Evolutionary conservation across 2,797 vertebrate species (phyloP).

Genomic region (Oreochromis mossambicus): DNA sequence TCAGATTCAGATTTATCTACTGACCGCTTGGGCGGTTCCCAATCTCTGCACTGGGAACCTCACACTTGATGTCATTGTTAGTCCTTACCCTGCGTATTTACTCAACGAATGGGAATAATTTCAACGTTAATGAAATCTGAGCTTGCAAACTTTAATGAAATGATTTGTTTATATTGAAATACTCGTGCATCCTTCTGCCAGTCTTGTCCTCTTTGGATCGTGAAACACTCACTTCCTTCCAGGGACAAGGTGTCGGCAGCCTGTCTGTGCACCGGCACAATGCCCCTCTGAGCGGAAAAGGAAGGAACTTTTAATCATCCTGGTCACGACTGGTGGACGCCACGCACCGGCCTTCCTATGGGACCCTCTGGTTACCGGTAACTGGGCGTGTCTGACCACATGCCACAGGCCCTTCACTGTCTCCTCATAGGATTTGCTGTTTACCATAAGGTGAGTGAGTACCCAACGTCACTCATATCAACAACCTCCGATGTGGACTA

Average conservation of each 20-base stretch:
- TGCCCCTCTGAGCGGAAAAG: slow-evolving; percentile 58
- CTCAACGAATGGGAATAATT: not conserved
- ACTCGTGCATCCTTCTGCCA: not conserved
- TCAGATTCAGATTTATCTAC: not conserved
- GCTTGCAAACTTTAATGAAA: not conserved
- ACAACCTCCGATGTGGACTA: slow-evolving; percentile 34
- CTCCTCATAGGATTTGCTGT: slow-evolving; percentile 32
- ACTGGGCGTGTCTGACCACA: slow-evolving; percentile 39
- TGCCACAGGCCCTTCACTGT: not conserved
- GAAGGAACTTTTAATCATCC: slow-evolving; percentile 78
- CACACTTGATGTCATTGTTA: not conserved
- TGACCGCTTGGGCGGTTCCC: rapidly evolving
- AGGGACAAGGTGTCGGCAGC: slow-evolving; percentile 67
- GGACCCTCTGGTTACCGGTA: slow-evolving; percentile 44
- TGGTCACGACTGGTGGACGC: slow-evolving; percentile 56
- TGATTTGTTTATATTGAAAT: slow-evolving; percentile 7
- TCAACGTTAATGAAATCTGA: not conserved
- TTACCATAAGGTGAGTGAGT: slow-evolving; percentile 34
- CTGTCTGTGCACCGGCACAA: slow-evolving; percentile 73
- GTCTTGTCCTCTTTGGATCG: slow-evolving; percentile 34
- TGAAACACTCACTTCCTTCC: slow-evolving; percentile 62
- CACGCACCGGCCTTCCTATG: slow-evolving; percentile 64
- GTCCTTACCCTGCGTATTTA: not conserved
- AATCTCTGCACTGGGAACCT: not conserved
- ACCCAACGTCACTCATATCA: not conserved